Percentiles rank a stretch among this genome's conserved stretches.
phyloP scores from a whole-genome alignment of 2,797 vertebrate species.

The Phoebastria nigripes region DNA sequence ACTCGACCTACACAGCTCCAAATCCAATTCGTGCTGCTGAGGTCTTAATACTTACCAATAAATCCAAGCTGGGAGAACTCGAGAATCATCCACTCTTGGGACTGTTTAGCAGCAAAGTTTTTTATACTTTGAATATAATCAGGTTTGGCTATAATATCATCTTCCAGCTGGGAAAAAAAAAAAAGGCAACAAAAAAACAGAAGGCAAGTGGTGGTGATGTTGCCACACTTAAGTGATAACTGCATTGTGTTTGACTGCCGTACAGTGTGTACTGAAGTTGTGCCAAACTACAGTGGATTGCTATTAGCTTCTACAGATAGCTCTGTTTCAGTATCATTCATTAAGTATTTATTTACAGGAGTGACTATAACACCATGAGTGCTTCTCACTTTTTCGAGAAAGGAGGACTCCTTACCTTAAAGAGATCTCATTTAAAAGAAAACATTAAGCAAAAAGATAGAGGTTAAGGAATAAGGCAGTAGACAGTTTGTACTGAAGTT shows the following conservation, averaged over 20 bases:
- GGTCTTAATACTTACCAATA: conserved; percentile 80
- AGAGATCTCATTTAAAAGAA: not conserved
- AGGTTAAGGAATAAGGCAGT: not conserved
- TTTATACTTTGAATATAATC: conserved; percentile 80
- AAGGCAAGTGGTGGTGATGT: not conserved
- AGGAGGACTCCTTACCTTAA: not conserved
- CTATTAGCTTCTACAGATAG: not conserved
- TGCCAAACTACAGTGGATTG: not conserved
- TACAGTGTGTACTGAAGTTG: not conserved
- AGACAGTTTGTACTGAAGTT: not conserved
- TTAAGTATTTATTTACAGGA: not conserved
- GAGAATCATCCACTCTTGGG: conserved; percentile 81
- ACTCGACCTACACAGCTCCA: not conserved
- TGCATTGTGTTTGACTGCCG: not conserved
- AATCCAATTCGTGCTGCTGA: not conserved
- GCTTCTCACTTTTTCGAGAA: not conserved
- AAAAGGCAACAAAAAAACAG: not conserved
- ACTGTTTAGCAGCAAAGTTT: conserved; percentile 62
- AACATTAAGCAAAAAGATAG: not conserved
- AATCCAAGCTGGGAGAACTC: conserved; percentile 92
- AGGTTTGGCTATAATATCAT: conserved; percentile 85
- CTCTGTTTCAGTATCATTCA: not conserved
- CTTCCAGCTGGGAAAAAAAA: conserved; percentile 79
- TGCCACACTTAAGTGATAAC: not conserved
- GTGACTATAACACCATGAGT: not conserved